A percentile compares a stretch with the other conserved stretches of the same genome.
Evolutionary conservation across 2,888 invertebrate genomes (phyloP).

Genomic region (Epiblema foenella): DNA sequence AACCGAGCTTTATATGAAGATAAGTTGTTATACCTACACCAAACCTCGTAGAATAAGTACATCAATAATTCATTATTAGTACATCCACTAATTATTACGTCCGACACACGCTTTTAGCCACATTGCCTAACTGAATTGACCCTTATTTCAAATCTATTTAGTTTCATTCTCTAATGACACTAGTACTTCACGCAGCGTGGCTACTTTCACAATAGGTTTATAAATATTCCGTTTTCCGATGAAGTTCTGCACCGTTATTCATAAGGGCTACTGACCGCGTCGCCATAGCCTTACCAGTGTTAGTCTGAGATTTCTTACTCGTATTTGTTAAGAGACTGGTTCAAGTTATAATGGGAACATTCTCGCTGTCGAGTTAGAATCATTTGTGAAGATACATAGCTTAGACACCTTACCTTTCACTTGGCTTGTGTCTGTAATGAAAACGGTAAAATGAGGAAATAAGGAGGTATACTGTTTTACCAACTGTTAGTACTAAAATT

Average conservation of each 20-base stretch:
- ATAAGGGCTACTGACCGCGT: neutral
- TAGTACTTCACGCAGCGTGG: constrained; percentile 15
- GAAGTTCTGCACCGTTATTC: neutral
- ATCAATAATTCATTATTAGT: constrained; percentile 23
- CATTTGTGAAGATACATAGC: no score
- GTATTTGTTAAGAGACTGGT: no score
- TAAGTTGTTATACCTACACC: no score
- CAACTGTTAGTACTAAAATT: no score
- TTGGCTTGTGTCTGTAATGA: neutral
- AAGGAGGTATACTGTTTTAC: no score
- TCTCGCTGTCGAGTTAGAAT: no score
- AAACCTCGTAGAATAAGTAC: neutral
- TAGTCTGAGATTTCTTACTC: neutral
- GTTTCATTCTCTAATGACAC: neutral
- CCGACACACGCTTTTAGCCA: neutral
- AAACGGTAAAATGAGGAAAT: no score
- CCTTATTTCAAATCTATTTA: neutral
- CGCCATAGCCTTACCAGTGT: neutral
- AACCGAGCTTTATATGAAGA: no score
- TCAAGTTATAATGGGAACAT: no score
- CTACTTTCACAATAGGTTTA: constrained; percentile 29
- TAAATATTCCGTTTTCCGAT: constrained; percentile 11
- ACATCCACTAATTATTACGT: constrained; percentile 23
- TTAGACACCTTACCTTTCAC: constrained; percentile 8
- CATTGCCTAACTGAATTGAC: neutral